Base-by-base conservation (phyloP, 2,888 invertebrate species). In the Cryptosula pallasiana region DNA sequence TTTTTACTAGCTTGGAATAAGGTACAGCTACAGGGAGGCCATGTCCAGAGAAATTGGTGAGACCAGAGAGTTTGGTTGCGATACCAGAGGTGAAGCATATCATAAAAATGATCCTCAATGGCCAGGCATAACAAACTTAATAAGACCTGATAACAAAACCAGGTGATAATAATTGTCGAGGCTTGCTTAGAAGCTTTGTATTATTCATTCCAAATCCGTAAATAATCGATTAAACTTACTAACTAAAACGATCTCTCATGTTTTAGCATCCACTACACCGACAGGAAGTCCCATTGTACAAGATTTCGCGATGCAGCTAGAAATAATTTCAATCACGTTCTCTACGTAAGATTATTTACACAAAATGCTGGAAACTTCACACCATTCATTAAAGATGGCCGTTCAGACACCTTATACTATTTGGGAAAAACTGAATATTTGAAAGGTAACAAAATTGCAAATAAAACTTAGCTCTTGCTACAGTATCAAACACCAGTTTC, bases 81-180 rank as follows among this genome's bases (percentile, higher is more conserved):
- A 63, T n/a, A 63, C 25, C n/a, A 27, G n/a, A 9, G 63, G 63
- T 9, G 27, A 34, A 20, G 25, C 34, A 5, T 63, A 63, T n/a
- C 63, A 63, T 34, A 63, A 63, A n/a, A 63, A 63, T 63, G 63
- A 9, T 63, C 13, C 27, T 9, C 29, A 63, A 13, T 63, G 27
- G 20, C 32, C 32, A n/a, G 34, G 32, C 13, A 32, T 63, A 13
- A 5, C 63, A 5, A 63, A 27, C 13, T 16, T 16, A 25, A 20
- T 9, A 27, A 2, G 5, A 25, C 13, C 13, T 32, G 32, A 3
- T 32, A 9, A 9, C n/a, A 32, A 63, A 9, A 63, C 29, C 45
- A 45, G 45, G 45, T 45, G n/a, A n/a, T n/a, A n/a, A n/a, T n/a
- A n/a, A n/a, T n/a, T n/a, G n/a, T n/a, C n/a, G n/a, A n/a, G n/a